phyloP scores from a whole-genome alignment of 2,113 vertebrate genomes.

The Speoplatyrhinus poulsoni region DNA sequence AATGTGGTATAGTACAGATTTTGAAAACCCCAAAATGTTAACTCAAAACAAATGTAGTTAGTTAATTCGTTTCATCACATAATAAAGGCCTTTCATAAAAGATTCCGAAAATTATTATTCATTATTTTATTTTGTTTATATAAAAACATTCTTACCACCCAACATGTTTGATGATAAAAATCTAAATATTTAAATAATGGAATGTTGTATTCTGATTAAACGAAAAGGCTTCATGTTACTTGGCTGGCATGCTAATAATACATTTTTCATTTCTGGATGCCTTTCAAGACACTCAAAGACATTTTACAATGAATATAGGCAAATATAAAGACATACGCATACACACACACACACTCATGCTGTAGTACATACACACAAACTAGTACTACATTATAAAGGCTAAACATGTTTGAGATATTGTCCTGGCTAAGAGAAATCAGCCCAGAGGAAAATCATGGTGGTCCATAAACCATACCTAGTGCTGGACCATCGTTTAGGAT shows the following conservation, averaged over 20 bases:
- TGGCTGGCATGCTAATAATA: neutral
- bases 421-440: conserved; percentile 25
- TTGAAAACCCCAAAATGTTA: neutral
- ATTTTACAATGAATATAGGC: no score
- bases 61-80: no score
- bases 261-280: no score
- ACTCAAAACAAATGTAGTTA: no score
- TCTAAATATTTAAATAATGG: neutral
- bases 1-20: neutral
- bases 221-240: neutral
- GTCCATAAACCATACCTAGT: conserved; percentile 16
- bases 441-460: conserved; percentile 9
- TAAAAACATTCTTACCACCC: neutral
- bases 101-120: no score
- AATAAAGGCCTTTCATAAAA: no score
- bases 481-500: neutral
- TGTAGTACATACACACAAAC: neutral
- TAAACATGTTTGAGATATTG: conserved; percentile 26
- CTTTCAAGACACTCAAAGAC: no score
- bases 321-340: no score
- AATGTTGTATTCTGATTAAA: no score
- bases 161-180: neutral
- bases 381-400: conserved; percentile 20
- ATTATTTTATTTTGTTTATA: no score
- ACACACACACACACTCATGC: no score